phyloP scores from a whole-genome alignment of 2,888 invertebrate genomes.

The Oxystoma pomonae region DNA sequence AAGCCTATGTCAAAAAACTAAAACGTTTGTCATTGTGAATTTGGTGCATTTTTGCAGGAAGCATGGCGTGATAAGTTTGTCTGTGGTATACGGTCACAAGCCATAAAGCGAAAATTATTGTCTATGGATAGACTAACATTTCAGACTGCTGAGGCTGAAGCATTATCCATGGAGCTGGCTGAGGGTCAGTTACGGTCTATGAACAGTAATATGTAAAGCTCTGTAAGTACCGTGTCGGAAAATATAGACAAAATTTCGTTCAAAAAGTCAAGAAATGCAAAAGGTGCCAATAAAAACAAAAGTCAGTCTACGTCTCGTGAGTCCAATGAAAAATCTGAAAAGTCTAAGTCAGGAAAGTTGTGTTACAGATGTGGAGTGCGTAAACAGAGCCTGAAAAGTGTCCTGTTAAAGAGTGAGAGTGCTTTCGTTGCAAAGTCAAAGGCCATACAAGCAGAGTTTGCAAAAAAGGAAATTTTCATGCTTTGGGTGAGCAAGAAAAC shows the following conservation, averaged over 20 bases:
- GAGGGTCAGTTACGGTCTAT: slow-evolving; percentile 15
- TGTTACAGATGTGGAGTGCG: slow-evolving; percentile 4
- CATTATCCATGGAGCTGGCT: slow-evolving; percentile 15
- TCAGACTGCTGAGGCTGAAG: slow-evolving; percentile 6
- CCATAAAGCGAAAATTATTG: slow-evolving; percentile 25
- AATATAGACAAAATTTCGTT: background rate
- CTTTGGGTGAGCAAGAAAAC: no score
- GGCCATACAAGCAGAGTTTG: slow-evolving; percentile 17
- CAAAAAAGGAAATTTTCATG: no score
- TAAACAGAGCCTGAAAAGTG: slow-evolving; percentile 12
- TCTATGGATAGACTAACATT: slow-evolving; percentile 14
- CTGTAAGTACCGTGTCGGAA: background rate
- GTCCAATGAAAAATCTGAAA: background rate
- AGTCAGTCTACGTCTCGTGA: no score
- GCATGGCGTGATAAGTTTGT: background rate
- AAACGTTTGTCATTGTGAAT: background rate
- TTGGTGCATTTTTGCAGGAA: slow-evolving; percentile 1
- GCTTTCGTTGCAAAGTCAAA: no score
- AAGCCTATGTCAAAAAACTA: background rate
- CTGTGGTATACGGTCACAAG: background rate
- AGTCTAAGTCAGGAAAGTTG: background rate
- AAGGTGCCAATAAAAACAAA: no score
- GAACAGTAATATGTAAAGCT: background rate
- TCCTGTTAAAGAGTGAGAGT: slow-evolving; percentile 17
- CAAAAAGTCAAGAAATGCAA: slow-evolving; percentile 1